Conservation (phyloP, 2,113 vertebrate species). For the Cyanoderma ruficeps region DNA sequence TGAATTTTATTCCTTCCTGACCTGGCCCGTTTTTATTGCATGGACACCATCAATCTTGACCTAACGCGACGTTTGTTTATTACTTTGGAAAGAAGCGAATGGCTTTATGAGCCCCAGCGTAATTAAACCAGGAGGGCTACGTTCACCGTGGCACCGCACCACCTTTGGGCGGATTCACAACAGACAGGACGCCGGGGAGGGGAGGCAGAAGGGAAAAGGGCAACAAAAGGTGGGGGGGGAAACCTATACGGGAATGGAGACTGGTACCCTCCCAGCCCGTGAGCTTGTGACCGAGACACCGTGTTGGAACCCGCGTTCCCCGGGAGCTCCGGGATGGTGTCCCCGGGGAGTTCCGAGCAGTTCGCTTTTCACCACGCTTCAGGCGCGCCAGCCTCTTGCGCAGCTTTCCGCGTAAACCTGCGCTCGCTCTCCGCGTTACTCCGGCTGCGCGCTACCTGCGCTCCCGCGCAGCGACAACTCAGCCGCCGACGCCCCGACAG, state of each 20-base stretch:
- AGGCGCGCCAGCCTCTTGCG: neutral
- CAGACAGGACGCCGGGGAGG: neutral
- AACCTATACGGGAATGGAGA: neutral
- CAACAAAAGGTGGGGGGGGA: neutral
- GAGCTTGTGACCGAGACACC: neutral
- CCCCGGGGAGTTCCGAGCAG: neutral
- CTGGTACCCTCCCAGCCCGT: neutral
- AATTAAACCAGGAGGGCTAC: slow-evolving; percentile 37
- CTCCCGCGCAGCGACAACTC: neutral
- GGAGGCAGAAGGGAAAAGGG: neutral
- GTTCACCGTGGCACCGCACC: slow-evolving; percentile 15
- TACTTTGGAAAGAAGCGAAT: slow-evolving; percentile 82
- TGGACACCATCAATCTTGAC: slow-evolving; percentile 89
- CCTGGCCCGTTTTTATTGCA: slow-evolving; percentile 78
- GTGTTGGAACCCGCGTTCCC: neutral
- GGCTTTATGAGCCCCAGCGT: slow-evolving; percentile 75
- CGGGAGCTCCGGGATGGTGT: neutral
- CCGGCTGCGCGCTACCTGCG: neutral
- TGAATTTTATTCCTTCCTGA: slow-evolving; percentile 91
- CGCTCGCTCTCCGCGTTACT: neutral
- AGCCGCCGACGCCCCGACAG: neutral
- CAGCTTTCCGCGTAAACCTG: neutral
- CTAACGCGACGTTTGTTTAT: slow-evolving; percentile 96
- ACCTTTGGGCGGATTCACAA: neutral
- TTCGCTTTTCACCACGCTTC: neutral